phyloP scores from a whole-genome alignment of 1,140 invertebrate species.

The Formica exsecta region DNA sequence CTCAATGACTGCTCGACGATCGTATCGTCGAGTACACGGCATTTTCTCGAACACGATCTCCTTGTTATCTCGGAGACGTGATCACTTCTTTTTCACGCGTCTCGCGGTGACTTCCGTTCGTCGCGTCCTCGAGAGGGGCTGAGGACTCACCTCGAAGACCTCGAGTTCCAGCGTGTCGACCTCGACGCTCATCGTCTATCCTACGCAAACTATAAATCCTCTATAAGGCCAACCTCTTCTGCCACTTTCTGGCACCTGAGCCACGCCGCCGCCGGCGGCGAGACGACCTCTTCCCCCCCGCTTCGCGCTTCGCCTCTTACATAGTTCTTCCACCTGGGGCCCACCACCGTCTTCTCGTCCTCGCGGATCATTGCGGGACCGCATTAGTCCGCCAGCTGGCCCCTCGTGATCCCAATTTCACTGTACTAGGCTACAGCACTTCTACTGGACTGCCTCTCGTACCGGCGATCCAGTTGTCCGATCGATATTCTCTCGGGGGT shows the following conservation, averaged over 20 bases:
- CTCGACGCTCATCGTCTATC: slow-evolving; percentile 83
- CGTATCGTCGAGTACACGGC: neutral
- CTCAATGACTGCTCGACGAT: neutral
- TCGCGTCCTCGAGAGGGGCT: slow-evolving; percentile 67
- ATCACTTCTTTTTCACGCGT: neutral
- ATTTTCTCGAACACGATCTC: slow-evolving; percentile 25
- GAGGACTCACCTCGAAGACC: slow-evolving; percentile 85
- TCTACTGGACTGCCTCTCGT: slow-evolving; percentile 62
- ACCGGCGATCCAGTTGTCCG: slow-evolving; percentile 26
- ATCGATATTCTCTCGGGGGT: slow-evolving; percentile 51
- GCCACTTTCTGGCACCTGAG: slow-evolving; percentile 79
- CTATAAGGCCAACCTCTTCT: slow-evolving; percentile 80
- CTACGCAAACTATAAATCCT: slow-evolving; percentile 81
- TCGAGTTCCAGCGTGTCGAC: slow-evolving; percentile 85
- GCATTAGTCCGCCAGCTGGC: slow-evolving; percentile 69
- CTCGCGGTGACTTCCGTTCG: slow-evolving; percentile 68
- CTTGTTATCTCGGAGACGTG: neutral
- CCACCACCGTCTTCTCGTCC: slow-evolving; percentile 73
- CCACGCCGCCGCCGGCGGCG: slow-evolving; percentile 73
- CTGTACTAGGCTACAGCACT: slow-evolving; percentile 46
- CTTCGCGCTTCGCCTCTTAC: slow-evolving; percentile 75
- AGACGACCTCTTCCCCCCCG: slow-evolving; percentile 74
- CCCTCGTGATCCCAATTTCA: slow-evolving; percentile 58
- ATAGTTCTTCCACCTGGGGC: slow-evolving; percentile 75
- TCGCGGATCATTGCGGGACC: slow-evolving; percentile 77